These are phyloP conservation scores for Propithecus deckenii DNA, from an alignment of 2,797 vertebrate genomes.

Conservation along the genomic window DNA sequence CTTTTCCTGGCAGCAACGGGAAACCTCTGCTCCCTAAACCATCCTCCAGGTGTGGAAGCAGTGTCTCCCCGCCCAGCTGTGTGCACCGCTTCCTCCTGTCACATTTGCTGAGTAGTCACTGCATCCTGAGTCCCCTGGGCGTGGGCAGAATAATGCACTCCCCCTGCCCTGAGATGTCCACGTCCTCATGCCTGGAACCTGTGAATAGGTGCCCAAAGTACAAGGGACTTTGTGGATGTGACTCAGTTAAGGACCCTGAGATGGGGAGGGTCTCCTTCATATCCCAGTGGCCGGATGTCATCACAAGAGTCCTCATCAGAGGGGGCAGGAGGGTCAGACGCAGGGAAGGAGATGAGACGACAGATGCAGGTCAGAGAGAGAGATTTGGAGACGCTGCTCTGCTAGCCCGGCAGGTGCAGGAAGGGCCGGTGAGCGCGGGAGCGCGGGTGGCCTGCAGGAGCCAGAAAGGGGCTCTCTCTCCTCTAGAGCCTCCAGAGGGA, in stretches of 20 bases:
- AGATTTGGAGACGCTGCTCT: neutral
- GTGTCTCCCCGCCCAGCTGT: neutral
- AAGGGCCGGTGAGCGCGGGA: neutral
- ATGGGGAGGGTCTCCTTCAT: neutral
- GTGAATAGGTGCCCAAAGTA: no score
- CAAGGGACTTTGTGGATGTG: neutral
- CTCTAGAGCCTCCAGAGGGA: neutral
- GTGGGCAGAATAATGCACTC: neutral
- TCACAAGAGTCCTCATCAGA: neutral
- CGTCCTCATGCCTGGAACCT: neutral
- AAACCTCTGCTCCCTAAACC: neutral
- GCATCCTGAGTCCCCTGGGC: neutral
- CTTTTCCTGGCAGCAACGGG: neutral
- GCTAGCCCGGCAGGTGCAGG: neutral
- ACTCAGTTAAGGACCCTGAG: neutral
- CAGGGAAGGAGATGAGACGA: neutral
- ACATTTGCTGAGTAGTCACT: neutral
- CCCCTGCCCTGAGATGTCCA: neutral
- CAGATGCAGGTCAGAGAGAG: neutral
- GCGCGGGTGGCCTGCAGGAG: neutral
- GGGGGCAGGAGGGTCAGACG: neutral
- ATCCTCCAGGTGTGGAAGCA: neutral
- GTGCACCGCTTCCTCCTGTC: neutral
- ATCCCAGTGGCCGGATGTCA: neutral
- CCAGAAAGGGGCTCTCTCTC: neutral